Conservation (phyloP, 1,140 invertebrate species). For the Hypsibius dujardini region DNA sequence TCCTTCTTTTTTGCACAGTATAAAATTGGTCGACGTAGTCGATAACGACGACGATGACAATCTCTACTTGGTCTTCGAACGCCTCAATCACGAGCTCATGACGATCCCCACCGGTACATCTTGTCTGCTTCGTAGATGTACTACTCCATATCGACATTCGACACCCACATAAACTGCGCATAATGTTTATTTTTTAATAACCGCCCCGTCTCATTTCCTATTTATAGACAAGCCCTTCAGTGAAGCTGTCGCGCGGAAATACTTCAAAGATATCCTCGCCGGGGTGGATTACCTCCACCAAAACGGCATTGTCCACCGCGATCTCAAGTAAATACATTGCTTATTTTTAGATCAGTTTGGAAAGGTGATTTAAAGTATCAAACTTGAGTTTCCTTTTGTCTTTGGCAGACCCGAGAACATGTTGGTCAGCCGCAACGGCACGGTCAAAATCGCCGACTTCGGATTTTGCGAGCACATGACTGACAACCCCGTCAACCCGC, state of each 20-base stretch:
- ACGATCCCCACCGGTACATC: background rate
- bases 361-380: too few species aligned
- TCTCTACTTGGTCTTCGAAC: slow-evolving; percentile 49
- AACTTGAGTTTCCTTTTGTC: too few species aligned
- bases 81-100: background rate
- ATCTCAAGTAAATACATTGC: background rate
- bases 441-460: background rate
- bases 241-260: background rate
- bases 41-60: slow-evolving; percentile 88
- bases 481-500: background rate
- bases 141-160: too few species aligned
- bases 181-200: background rate
- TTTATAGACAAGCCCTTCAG: slow-evolving; percentile 1
- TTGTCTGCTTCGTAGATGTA: too few species aligned
- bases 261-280: background rate
- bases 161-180: too few species aligned
- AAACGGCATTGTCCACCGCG: slow-evolving; percentile 2
- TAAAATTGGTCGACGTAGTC: slow-evolving; percentile 73
- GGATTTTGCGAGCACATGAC: background rate
- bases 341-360: too few species aligned
- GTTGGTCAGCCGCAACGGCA: background rate
- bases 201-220: background rate
- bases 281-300: background rate
- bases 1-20: slow-evolving; percentile 29
- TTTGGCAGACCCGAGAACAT: background rate